phyloP scores from a whole-genome alignment of 2,888 invertebrate species.

The Pristionchus mayeri region DNA sequence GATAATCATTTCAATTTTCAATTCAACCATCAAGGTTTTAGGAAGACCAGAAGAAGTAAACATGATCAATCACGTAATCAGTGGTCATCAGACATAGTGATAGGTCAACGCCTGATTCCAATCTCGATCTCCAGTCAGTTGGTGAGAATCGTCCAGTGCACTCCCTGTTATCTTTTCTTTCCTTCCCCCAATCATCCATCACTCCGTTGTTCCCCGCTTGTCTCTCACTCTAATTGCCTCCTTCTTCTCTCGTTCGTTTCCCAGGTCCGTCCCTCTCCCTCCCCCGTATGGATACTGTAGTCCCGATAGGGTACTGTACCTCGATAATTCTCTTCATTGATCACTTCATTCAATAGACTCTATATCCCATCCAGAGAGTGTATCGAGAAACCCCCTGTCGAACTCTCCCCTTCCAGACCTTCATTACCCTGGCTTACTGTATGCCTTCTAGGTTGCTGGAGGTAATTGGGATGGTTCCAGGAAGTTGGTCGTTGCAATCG shows the following conservation, averaged over 20 bases:
- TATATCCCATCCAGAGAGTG: too few relatives aligned
- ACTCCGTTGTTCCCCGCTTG: conserved; percentile 25
- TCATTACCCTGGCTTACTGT: background rate
- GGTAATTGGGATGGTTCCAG: background rate
- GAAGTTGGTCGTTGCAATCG: background rate
- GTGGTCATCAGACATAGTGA: background rate
- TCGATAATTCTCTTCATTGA: too few relatives aligned
- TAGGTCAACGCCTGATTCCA: conserved; percentile 2
- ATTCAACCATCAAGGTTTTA: too few relatives aligned
- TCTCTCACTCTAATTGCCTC: conserved; percentile 22
- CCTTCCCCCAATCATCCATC: conserved; percentile 33
- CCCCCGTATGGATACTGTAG: background rate
- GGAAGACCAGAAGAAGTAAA: background rate
- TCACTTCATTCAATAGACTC: too few relatives aligned
- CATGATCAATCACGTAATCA: background rate
- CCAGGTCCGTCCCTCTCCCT: background rate
- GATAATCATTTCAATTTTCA: too few relatives aligned
- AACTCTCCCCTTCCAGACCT: background rate
- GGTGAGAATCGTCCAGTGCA: conserved; percentile 17
- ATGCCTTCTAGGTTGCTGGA: background rate
- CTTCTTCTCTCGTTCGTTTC: background rate
- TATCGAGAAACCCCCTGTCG: too few relatives aligned
- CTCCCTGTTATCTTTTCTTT: conserved; percentile 41
- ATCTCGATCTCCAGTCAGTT: background rate
- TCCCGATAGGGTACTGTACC: too few relatives aligned